Base-by-base conservation (phyloP, 2,888 invertebrate species). In the Cephus spinipes region DNA sequence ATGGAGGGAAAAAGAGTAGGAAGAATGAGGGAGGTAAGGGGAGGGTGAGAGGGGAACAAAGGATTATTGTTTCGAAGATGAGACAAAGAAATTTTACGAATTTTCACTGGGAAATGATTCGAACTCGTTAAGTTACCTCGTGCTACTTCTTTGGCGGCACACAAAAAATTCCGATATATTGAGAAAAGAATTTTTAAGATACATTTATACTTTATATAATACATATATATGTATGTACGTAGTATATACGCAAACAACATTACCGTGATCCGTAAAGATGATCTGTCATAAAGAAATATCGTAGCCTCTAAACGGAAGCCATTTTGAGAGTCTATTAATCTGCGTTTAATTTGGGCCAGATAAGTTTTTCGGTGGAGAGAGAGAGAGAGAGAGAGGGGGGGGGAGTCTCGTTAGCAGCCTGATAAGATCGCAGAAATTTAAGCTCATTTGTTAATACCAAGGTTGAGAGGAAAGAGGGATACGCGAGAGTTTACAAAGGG, bases 371-470 rank as follows among this genome's bases (percentile, higher is more conserved):
- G n/a, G 15, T 12, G 32, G 11, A 30, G 69, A 76, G n/a, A 55
- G n/a, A 30, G n/a, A 32, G 68, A 68, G 4, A 55, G 68, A 32
- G 33, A 40, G 73, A 32, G 30, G 55, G 76, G 35, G 77, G 76
- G 77, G 79, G 74, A 69, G 76, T 32, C 71, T 71, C 71, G 71
- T 71, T 71, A 71, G 31, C 31, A 23, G 32, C 6, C 12, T n/a
- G 74, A 35, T 74, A 74, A 74, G 33, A 35, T 34, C n/a, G 12
- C 15, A 74, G 36, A 74, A 74, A 35, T 34, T 74, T 74, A 12
- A 12, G 74, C 3, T 74, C 74, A 74, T 34, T 74, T 74, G 35
- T 74, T 74, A 74, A 74, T 74, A 74, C 74, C 23, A 30, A 23
- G 23, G 12, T 33, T 2, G 36, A 6, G 36, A 15, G n/a, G 35